phyloP scores from a whole-genome alignment of 2,113 vertebrate genomes.

The Sinocyclocheilus rhinocerous region DNA sequence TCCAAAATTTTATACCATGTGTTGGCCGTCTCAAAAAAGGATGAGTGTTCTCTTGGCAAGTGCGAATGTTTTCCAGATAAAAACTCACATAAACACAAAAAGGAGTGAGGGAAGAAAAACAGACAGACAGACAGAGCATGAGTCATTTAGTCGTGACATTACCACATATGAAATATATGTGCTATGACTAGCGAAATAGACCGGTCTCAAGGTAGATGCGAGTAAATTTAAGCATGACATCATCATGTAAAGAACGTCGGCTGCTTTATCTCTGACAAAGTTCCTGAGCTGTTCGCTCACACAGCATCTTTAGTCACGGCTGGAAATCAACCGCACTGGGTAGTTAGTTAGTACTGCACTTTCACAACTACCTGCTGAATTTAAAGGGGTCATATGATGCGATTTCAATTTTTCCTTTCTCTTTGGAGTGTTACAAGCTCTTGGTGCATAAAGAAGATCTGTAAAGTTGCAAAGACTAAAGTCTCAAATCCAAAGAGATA shows the following conservation, averaged over 20 bases:
- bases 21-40: conserved; percentile 54
- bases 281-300: conserved; percentile 26
- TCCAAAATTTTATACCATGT: conserved; percentile 55
- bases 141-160: conserved; percentile 57
- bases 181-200: conserved; percentile 53
- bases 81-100: conserved; percentile 52
- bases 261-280: conserved; percentile 33
- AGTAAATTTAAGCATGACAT: conserved; percentile 54
- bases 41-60: conserved; percentile 56
- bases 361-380: neutral
- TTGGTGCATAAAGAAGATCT: no score
- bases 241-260: conserved; percentile 49
- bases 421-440: no score
- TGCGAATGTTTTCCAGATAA: conserved; percentile 58
- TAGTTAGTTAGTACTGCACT: neutral
- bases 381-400: neutral
- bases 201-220: conserved; percentile 44
- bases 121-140: conserved; percentile 50
- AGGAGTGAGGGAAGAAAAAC: conserved; percentile 38
- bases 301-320: neutral
- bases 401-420: no score
- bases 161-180: conserved; percentile 58
- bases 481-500: no score
- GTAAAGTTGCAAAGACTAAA: no score
- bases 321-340: neutral